Percentiles rank a stretch among this genome's conserved stretches.
Evolutionary conservation across 2,113 vertebrate genomes (phyloP).

Genomic region (Phylloscopus trochilus): DNA sequence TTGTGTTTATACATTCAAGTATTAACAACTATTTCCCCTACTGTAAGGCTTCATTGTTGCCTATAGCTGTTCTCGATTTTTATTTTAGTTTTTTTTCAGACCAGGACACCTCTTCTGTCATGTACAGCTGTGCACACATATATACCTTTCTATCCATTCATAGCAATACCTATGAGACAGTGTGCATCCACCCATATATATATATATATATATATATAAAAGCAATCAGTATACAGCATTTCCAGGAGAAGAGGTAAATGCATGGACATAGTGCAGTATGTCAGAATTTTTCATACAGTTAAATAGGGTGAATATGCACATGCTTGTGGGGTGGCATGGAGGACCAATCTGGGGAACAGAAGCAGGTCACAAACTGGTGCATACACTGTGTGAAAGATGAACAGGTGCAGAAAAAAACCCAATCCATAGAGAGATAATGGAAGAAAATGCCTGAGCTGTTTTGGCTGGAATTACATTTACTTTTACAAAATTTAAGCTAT

Average conservation of each 20-base stretch:
- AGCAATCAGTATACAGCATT: background rate
- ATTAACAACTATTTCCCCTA: background rate
- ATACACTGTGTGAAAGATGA: background rate
- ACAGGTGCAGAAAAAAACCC: background rate
- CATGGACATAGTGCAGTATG: background rate
- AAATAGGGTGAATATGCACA: background rate
- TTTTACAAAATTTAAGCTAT: background rate
- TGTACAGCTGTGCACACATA: background rate
- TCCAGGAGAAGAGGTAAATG: background rate
- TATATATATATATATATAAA: background rate
- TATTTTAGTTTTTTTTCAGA: background rate
- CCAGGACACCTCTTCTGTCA: background rate
- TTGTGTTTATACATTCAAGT: background rate
- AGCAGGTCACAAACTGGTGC: background rate
- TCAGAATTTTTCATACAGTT: background rate
- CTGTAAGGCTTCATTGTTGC: background rate
- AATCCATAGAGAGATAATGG: background rate
- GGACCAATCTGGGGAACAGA: background rate
- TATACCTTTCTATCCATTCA: background rate
- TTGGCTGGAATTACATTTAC: background rate
- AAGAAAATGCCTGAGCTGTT: background rate
- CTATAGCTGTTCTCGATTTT: background rate
- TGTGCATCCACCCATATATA: background rate
- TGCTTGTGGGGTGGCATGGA: background rate
- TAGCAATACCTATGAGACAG: background rate